Percentiles rank a stretch among this genome's conserved stretches.
Evolutionary conservation across 2,797 vertebrate genomes (phyloP).

Genomic region (Crypturellus tataupa): DNA sequence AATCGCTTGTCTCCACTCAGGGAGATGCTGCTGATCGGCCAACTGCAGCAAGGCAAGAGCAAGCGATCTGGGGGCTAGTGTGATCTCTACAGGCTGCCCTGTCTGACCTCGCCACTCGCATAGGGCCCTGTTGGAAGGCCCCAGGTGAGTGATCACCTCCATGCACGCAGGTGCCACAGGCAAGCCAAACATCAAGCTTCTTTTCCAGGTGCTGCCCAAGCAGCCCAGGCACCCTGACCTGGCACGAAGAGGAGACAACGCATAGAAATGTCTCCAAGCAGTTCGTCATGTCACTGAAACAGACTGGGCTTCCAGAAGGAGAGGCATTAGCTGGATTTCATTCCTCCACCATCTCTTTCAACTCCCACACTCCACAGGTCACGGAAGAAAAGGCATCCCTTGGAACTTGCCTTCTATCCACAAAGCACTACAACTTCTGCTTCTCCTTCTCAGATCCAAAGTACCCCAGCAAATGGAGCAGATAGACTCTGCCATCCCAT

Average conservation of each 20-base stretch:
- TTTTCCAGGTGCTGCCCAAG: background rate
- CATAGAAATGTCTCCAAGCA: accelerated
- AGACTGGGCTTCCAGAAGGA: background rate
- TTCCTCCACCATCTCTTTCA: background rate
- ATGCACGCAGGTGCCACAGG: accelerated
- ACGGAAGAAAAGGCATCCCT: background rate
- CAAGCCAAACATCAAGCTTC: accelerated
- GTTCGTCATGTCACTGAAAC: background rate
- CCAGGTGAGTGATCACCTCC: background rate
- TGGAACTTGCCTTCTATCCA: background rate
- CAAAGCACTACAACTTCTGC: background rate
- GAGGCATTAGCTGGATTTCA: background rate
- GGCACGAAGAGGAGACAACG: background rate
- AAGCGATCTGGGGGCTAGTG: background rate
- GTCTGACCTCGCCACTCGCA: background rate
- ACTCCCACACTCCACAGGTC: background rate
- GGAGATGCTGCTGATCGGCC: background rate
- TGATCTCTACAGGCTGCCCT: background rate
- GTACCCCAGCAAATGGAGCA: background rate
- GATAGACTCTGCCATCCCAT: background rate
- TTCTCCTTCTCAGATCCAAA: background rate
- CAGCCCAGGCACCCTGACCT: background rate
- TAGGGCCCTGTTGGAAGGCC: background rate
- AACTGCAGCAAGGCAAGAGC: background rate
- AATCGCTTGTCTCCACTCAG: background rate